Evolutionary conservation across 2,888 invertebrate species (phyloP).

Genomic region (Dascillus cervinus): DNA sequence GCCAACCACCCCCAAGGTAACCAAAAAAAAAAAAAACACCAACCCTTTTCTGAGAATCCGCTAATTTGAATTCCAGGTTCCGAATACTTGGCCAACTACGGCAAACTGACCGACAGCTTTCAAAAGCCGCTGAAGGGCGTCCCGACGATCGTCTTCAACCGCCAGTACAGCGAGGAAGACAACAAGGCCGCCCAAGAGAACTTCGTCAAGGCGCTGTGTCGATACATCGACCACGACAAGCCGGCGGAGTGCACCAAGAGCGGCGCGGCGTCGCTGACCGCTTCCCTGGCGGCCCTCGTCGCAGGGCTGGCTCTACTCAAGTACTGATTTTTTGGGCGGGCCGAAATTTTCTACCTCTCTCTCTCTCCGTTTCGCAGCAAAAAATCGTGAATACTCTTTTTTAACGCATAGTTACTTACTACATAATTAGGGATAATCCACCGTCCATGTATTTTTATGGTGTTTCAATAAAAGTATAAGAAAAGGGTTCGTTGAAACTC

Average conservation of each 20-base stretch:
- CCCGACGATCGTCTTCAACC: conserved; percentile 59
- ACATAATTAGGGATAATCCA: no score
- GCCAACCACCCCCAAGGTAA: conserved; percentile 38
- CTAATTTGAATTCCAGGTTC: conserved; percentile 40
- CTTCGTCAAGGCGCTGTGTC: conserved; percentile 52
- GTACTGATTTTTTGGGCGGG: no score
- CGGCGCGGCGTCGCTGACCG: conserved; percentile 12
- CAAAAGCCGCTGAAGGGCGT: conserved; percentile 53
- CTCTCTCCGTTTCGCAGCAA: no score
- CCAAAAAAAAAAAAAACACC: conserved; percentile 5
- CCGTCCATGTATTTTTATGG: no score
- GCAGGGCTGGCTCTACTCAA: no score
- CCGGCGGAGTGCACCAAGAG: conserved; percentile 32
- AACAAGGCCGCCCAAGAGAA: conserved; percentile 50
- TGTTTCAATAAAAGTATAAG: no score
- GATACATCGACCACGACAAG: conserved; percentile 30
- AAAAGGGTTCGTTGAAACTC: no score
- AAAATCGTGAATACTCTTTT: no score
- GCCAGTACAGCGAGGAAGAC: conserved; percentile 50
- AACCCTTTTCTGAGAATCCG: no score
- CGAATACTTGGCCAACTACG: conserved; percentile 46
- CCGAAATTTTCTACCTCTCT: no score
- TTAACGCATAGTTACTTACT: no score
- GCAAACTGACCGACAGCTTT: conserved; percentile 49
- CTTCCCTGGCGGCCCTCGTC: no score